Percentiles rank a stretch among this genome's conserved stretches.
Evolutionary conservation across 2,888 invertebrate genomes (phyloP).

Genomic region (Phyto melanocephala): DNA sequence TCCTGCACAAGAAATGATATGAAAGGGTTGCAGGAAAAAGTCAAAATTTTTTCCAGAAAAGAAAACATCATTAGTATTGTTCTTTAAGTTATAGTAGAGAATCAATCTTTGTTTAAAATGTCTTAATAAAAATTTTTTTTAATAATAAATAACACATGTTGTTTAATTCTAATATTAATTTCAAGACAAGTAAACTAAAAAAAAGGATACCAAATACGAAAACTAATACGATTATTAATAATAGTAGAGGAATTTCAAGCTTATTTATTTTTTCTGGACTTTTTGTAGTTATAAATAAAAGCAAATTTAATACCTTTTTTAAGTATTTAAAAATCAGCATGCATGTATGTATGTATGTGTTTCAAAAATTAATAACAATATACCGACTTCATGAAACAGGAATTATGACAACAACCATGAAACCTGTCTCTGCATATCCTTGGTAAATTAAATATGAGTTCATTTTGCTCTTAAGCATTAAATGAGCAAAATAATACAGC

Average conservation of each 20-base stretch:
- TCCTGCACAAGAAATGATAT: too few relatives aligned
- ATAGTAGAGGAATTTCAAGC: not conserved
- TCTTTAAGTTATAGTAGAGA: too few relatives aligned
- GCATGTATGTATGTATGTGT: too few relatives aligned
- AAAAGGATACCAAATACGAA: not conserved
- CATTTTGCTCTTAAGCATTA: not conserved
- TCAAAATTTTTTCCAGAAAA: too few relatives aligned
- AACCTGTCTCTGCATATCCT: constrained; percentile 33
- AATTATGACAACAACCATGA: not conserved
- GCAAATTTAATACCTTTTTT: not conserved
- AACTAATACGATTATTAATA: not conserved
- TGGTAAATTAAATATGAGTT: constrained; percentile 7
- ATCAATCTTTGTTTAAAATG: too few relatives aligned
- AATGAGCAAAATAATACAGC: not conserved
- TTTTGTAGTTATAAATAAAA: not conserved
- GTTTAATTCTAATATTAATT: not conserved
- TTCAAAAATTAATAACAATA: not conserved
- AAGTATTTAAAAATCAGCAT: not conserved
- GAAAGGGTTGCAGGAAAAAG: too few relatives aligned
- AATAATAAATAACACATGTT: too few relatives aligned
- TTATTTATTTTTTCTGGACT: not conserved
- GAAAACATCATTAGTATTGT: too few relatives aligned
- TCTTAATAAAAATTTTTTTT: too few relatives aligned
- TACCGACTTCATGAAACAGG: not conserved
- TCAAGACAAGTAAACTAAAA: not conserved